A percentile compares a stretch with the other conserved stretches of the same genome.
Conservation (phyloP, 2,888 invertebrate species). For the Unio delphinus region DNA sequence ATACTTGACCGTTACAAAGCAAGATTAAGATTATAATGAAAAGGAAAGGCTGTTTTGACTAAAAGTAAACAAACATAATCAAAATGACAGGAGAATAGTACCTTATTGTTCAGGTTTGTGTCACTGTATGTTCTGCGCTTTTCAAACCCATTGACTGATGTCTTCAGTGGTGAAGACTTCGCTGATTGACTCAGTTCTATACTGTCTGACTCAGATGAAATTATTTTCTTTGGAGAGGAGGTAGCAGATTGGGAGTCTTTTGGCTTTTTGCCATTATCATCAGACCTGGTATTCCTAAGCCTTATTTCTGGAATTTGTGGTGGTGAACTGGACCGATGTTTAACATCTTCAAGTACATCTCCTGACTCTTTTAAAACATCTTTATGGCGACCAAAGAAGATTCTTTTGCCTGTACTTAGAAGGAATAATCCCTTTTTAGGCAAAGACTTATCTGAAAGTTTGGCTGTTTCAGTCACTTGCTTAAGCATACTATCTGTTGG, state of each 20-base stretch:
- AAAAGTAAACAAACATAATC: conserved; percentile 9
- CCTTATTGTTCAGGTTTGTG: conserved; percentile 30
- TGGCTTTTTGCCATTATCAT: neutral
- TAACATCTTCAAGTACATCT: neutral
- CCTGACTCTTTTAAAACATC: too few species aligned
- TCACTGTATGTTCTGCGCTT: conserved; percentile 45
- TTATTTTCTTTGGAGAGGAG: conserved; percentile 1
- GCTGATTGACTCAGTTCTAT: conserved; percentile 28
- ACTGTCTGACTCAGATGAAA: conserved; percentile 5
- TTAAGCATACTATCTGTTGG: too few species aligned
- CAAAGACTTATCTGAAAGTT: conserved; percentile 20
- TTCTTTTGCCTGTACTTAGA: too few species aligned
- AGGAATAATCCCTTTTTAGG: conserved; percentile 9
- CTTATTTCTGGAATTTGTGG: neutral
- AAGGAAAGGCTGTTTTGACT: neutral
- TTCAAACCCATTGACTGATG: conserved; percentile 19
- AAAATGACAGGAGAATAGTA: too few species aligned
- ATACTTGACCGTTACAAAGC: too few species aligned
- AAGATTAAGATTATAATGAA: neutral
- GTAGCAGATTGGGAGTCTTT: neutral
- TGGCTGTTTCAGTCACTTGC: too few species aligned
- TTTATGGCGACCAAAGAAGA: too few species aligned
- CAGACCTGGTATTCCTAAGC: conserved; percentile 5
- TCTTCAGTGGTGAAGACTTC: conserved; percentile 31
- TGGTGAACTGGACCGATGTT: neutral